Percentiles rank a stretch among this genome's conserved stretches.
Conservation (phyloP, 1,140 invertebrate genomes). For the Oryctes rhinoceros region DNA sequence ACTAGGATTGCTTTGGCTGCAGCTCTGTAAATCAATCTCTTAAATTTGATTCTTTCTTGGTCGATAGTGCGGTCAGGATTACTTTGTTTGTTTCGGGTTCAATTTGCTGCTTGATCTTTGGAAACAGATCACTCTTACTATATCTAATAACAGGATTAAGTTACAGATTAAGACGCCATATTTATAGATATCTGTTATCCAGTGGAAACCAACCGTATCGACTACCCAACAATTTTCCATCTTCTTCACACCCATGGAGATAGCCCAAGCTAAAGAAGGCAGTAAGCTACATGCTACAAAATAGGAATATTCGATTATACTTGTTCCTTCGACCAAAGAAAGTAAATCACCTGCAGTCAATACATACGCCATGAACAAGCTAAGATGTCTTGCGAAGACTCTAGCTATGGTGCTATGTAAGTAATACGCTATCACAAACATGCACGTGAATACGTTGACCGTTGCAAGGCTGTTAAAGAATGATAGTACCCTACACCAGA, state of each 20-base stretch:
- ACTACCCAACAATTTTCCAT: conserved; percentile 67
- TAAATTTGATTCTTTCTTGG: neutral
- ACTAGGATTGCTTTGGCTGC: conserved; percentile 55
- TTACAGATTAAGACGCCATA: conserved; percentile 64
- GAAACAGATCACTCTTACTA: conserved; percentile 62
- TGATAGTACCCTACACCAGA: conserved; percentile 63
- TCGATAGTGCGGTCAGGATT: neutral
- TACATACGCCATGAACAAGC: neutral
- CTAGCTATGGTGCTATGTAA: conserved; percentile 67
- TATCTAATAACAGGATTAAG: conserved; percentile 63
- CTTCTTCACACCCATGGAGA: conserved; percentile 60
- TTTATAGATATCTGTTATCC: conserved; percentile 66
- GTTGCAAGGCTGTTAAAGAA: conserved; percentile 62
- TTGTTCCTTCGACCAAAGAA: neutral
- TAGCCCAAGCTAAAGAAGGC: conserved; percentile 64
- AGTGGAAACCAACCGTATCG: conserved; percentile 63
- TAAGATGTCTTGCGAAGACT: neutral
- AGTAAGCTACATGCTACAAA: conserved; percentile 52
- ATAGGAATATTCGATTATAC: neutral
- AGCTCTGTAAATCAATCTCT: conserved; percentile 45
- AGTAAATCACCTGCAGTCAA: neutral
- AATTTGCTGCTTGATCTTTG: conserved; percentile 61
- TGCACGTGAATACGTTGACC: conserved; percentile 67
- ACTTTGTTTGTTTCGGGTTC: conserved; percentile 61
- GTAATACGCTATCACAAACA: conserved; percentile 69